These are phyloP conservation scores for Microdon myrmicae DNA, from an alignment of 2,888 invertebrate genomes.

Conservation along the genomic window DNA sequence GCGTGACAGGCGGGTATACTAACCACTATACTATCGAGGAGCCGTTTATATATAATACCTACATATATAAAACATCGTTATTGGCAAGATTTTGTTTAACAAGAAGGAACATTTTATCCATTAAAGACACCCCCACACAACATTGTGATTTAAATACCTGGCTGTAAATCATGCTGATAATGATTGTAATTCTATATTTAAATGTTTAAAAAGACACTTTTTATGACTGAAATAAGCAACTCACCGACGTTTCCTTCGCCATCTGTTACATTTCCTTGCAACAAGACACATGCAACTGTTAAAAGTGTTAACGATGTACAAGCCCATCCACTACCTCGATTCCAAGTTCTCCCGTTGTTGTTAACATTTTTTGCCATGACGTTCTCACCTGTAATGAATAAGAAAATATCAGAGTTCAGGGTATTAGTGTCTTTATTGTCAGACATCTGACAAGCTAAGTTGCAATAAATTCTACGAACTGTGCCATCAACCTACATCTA, in stretches of 20 bases:
- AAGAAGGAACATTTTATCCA: background rate
- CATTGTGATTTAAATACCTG: no score
- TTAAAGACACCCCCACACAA: no score
- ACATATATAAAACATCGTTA: conserved; percentile 5
- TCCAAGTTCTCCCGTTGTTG: conserved; percentile 45
- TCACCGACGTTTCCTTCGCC: conserved; percentile 66
- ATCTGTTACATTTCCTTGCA: conserved; percentile 57
- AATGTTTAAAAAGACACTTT: conserved; percentile 5
- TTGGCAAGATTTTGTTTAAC: conserved; percentile 2
- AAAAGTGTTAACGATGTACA: conserved; percentile 29
- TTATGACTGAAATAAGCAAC: conserved; percentile 45
- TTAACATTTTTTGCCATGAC: conserved; percentile 67
- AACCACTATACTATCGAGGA: no score
- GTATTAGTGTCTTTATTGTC: no score
- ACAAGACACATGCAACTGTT: conserved; percentile 54
- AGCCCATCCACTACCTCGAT: conserved; percentile 46
- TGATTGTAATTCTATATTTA: background rate
- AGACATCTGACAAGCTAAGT: no score
- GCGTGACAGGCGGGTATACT: no score
- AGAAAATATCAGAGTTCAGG: no score
- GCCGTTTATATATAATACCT: background rate
- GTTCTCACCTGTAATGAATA: conserved; percentile 59
- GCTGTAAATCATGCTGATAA: background rate
- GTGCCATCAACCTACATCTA: no score
- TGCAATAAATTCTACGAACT: no score